Base-by-base conservation (phyloP, 1,140 invertebrate species). In the Homalodisca vitripennis region DNA sequence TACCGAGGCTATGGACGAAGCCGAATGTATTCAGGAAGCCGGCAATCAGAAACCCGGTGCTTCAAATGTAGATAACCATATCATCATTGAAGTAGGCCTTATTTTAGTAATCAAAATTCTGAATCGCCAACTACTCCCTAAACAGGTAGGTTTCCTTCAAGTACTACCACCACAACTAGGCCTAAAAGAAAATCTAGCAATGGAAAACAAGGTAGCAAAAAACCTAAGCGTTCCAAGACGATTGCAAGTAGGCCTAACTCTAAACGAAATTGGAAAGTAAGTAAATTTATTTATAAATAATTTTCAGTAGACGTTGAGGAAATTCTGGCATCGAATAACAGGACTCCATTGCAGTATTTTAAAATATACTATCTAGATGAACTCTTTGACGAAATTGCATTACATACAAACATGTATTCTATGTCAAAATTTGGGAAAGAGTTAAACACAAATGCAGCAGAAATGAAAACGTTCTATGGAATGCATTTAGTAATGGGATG, bases 401-500 rank as follows among this genome's bases (percentile, higher is more conserved):
- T 41, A n/a, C 34, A 32, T 22, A 66, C 68, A 46, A 67, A 68
- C 46, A 29, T 68, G 14, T 70, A 70, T 41, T 60, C 26, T 26
- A 6, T 70, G n/a, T 31, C 27, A 26, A 17, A 70, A 34, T 46
- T 46, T 29, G 24, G 24, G 24, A 70, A 68, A 22, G 10, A 70
- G 26, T 22, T 60, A 10, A 65, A 68, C 20, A 71, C 68, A 3
- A 32, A 64, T 67, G 34, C 66, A 46, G 2, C 65, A 27, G 70
- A 73, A 70, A 31, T 73, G n/a, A 70, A 73, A 67, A 34, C n/a
- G 22, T 51, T 73, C 47, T 66, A 68, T 69, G 66, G 70, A 41
- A 62, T 71, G 46, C 67, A 73, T 64, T 14, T 73, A 0, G 32
- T 70, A 34, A 71, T 70, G 66, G 70, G 70, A 17, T 62, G 24